Percentiles rank a stretch among this genome's conserved stretches.
phyloP scores from a whole-genome alignment of 2,797 vertebrate genomes.

The Parotocinclus haroldoi region DNA sequence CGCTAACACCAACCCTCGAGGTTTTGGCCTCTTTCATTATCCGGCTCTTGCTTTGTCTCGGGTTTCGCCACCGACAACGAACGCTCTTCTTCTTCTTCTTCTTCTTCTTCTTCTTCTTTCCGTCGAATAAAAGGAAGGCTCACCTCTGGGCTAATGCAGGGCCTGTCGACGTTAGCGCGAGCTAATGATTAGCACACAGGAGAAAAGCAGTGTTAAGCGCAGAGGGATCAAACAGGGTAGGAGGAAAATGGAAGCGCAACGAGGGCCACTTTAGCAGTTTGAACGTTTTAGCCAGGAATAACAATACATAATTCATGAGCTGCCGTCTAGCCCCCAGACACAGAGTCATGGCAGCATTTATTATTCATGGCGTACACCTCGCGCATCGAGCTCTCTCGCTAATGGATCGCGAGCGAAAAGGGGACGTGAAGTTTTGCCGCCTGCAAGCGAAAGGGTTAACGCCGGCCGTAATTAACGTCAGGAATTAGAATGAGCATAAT shows the following conservation, averaged over 20 bases:
- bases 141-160: neutral
- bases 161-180: neutral
- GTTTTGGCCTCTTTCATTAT: neutral
- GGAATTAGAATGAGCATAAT: constrained; percentile 21
- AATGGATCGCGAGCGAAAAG: constrained; percentile 46
- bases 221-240: constrained; percentile 40
- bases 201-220: constrained; percentile 27
- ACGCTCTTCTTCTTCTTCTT: neutral
- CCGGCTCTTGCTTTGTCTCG: neutral
- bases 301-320: constrained; percentile 61
- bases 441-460: constrained; percentile 20
- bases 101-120: no score
- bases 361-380: constrained; percentile 60
- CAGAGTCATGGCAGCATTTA: constrained; percentile 54
- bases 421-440: neutral
- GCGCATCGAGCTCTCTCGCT: constrained; percentile 51
- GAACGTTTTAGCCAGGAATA: constrained; percentile 56
- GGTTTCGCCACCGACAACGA: neutral
- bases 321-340: constrained; percentile 53
- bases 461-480: constrained; percentile 17
- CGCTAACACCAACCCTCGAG: neutral
- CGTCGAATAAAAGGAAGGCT: neutral
- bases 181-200: constrained; percentile 46
- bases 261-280: constrained; percentile 49
- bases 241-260: constrained; percentile 42